Evolutionary conservation across 2,113 vertebrate genomes (phyloP).

Genomic region (Halichoerus grypus): DNA sequence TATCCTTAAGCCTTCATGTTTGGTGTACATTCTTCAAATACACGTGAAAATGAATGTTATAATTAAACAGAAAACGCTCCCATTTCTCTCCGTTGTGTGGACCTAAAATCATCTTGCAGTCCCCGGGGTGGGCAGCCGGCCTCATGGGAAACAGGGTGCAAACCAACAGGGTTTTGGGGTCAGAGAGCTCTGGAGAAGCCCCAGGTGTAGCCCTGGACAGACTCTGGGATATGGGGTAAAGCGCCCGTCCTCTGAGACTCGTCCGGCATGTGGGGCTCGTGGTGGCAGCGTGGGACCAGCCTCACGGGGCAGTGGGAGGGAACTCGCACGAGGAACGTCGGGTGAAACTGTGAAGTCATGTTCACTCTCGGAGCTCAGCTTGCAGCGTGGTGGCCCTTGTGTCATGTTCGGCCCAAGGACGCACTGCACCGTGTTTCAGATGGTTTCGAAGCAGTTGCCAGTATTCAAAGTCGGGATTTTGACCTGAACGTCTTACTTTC

Average conservation of each 20-base stretch:
- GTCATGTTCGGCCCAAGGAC: not conserved
- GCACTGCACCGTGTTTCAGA: not conserved
- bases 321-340: rapidly evolving
- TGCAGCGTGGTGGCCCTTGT: rapidly evolving
- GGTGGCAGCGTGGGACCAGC: not conserved
- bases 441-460: not conserved
- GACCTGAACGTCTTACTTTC: not conserved
- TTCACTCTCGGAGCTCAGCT: not conserved
- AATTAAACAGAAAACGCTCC: not conserved
- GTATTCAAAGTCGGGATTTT: not conserved
- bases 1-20: not conserved
- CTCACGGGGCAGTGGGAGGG: not conserved
- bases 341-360: rapidly evolving
- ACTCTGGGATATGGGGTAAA: not conserved
- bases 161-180: not conserved
- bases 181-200: not conserved
- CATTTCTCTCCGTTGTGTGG: not conserved
- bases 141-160: not conserved
- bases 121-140: rapidly evolving
- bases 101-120: not conserved
- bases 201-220: not conserved
- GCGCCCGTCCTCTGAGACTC: rapidly evolving
- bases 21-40: not conserved
- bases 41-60: not conserved
- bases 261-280: rapidly evolving